These are phyloP conservation scores for Petromus typicus DNA, from an alignment of 2,113 vertebrate species.

Conservation along the genomic window DNA sequence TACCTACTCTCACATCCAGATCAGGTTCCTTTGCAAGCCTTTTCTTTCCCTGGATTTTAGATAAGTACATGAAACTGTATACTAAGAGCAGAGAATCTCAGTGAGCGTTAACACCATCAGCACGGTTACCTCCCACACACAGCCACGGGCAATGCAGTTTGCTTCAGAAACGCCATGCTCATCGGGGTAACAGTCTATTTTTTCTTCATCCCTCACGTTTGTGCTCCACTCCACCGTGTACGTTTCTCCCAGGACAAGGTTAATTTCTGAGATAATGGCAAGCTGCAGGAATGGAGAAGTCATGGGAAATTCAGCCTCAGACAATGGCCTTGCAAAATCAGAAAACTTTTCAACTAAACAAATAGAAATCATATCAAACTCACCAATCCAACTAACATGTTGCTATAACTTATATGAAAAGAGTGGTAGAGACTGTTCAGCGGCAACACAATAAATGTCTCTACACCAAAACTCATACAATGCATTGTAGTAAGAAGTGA, in stretches of 20 bases:
- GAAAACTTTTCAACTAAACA: background rate
- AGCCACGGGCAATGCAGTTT: slow-evolving; percentile 64
- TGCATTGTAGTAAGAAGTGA: background rate
- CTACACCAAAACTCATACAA: no score
- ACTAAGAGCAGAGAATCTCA: rapidly evolving
- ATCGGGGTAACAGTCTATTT: slow-evolving; percentile 80
- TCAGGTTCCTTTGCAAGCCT: background rate
- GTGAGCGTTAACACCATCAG: rapidly evolving
- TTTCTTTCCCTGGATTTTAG: background rate
- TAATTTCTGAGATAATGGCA: slow-evolving; percentile 59
- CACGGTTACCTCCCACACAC: slow-evolving; percentile 73
- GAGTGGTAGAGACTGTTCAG: background rate
- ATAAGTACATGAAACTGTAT: background rate
- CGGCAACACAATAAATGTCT: no score
- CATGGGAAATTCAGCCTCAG: background rate
- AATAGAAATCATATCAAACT: background rate
- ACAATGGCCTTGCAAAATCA: background rate
- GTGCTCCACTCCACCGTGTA: slow-evolving; percentile 64
- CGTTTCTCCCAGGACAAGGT: slow-evolving; percentile 61
- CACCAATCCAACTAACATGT: background rate
- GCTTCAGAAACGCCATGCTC: slow-evolving; percentile 9
- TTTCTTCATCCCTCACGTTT: slow-evolving; percentile 36
- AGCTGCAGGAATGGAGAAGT: slow-evolving; percentile 37
- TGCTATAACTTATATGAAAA: background rate
- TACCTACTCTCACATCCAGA: background rate